Evolutionary conservation across 2,113 vertebrate species (phyloP).

Genomic region (Equus przewalskii): DNA sequence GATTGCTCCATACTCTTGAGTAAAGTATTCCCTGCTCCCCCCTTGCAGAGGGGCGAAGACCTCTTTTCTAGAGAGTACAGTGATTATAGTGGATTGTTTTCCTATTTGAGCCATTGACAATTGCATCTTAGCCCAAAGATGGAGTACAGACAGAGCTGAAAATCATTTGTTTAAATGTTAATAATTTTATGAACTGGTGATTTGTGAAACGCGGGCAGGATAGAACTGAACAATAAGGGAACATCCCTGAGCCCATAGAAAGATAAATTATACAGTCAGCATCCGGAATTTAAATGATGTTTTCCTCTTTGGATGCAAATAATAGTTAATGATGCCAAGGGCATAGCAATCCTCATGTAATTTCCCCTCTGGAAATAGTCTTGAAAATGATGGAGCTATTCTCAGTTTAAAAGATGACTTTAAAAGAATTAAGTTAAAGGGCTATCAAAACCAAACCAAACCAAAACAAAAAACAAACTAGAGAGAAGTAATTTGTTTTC

Average conservation of each 20-base stretch:
- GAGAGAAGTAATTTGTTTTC: conserved; percentile 38
- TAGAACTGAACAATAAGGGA: conserved; percentile 60
- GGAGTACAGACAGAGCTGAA: conserved; percentile 41
- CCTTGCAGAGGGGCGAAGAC: neutral
- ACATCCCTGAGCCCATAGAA: conserved; percentile 36
- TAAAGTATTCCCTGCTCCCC: neutral
- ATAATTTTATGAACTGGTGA: conserved; percentile 59
- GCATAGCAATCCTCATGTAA: conserved; percentile 39
- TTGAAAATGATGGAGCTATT: conserved; percentile 67
- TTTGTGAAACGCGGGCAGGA: conserved; percentile 64
- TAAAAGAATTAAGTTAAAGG: conserved; percentile 67
- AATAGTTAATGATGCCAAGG: conserved; percentile 69
- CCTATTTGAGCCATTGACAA: neutral
- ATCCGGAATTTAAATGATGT: conserved; percentile 74
- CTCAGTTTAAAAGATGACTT: conserved; percentile 71
- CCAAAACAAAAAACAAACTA: conserved; percentile 6
- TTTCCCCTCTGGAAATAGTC: conserved; percentile 66
- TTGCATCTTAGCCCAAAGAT: neutral
- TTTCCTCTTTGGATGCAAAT: conserved; percentile 76
- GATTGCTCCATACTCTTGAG: neutral
- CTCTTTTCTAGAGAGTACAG: neutral
- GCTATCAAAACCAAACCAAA: neutral
- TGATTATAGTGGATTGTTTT: neutral
- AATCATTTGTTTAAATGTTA: conserved; percentile 69
- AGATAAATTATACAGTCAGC: conserved; percentile 67